These are phyloP conservation scores for Tubiluchus corallicola DNA, from an alignment of 2,888 invertebrate species.

Conservation along the genomic window DNA sequence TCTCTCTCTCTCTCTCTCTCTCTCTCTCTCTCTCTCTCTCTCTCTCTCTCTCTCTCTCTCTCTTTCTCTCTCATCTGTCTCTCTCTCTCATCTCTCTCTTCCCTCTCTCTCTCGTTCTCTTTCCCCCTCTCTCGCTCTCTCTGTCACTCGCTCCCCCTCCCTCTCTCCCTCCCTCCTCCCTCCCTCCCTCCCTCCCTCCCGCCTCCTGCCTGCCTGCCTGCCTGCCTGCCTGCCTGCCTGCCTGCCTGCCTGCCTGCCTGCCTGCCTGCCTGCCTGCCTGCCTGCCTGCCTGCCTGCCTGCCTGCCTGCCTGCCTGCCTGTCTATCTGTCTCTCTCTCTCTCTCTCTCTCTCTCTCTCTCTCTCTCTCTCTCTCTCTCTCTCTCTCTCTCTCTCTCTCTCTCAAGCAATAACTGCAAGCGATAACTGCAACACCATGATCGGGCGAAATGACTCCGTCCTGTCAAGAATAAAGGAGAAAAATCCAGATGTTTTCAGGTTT, in stretches of 20 bases:
- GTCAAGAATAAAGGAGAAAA: not conserved
- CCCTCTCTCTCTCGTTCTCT: not conserved
- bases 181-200: slow-evolving; percentile 3
- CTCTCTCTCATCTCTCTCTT: too few species aligned
- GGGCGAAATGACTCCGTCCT: not conserved
- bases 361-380: too few species aligned
- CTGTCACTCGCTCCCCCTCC: not conserved
- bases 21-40: too few species aligned
- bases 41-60: slow-evolving; percentile 3
- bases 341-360: slow-evolving; percentile 3
- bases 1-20: too few species aligned
- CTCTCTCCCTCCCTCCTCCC: not conserved
- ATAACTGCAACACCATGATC: slow-evolving; percentile 1
- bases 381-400: slow-evolving; percentile 1
- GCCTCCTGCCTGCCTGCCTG: not conserved
- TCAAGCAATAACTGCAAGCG: not conserved
- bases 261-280: not conserved
- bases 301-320: not conserved
- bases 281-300: not conserved
- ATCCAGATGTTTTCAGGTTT: too few species aligned
- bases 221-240: not conserved
- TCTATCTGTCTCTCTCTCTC: not conserved
- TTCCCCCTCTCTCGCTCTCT: too few species aligned
- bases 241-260: not conserved
- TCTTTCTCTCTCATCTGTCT: not conserved